These are phyloP conservation scores for Arothron firmamentum DNA, from an alignment of 2,113 vertebrate species.

Conservation along the genomic window DNA sequence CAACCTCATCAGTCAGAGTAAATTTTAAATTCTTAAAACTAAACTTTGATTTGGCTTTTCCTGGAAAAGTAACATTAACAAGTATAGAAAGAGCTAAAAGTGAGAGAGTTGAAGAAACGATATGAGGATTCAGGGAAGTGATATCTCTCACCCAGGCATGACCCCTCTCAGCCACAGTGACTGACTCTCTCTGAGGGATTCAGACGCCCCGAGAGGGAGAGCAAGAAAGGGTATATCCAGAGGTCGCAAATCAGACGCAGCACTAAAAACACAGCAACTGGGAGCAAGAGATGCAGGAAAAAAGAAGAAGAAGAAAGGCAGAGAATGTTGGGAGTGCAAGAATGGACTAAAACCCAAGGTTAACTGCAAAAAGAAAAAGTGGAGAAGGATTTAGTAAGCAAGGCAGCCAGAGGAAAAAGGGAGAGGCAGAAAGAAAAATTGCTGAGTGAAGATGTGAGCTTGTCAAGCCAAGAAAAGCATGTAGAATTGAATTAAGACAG, in stretches of 20 bases:
- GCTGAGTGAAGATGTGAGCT: conserved; percentile 33
- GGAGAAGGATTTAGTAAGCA: conserved; percentile 43
- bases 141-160: conserved; percentile 75
- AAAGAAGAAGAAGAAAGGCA: conserved; percentile 9
- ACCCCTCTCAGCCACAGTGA: conserved; percentile 62
- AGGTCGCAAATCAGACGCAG: conserved; percentile 70
- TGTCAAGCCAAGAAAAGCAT: conserved; percentile 69
- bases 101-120: background rate
- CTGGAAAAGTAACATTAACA: background rate
- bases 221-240: conserved; percentile 58
- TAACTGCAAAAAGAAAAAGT: conserved; percentile 18
- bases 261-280: conserved; percentile 51
- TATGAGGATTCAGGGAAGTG: conserved; percentile 54
- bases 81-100: background rate
- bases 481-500: conserved; percentile 71
- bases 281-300: conserved; percentile 33
- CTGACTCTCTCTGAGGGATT: conserved; percentile 58
- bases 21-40: background rate
- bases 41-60: background rate
- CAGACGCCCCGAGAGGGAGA: conserved; percentile 44
- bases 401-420: conserved; percentile 23
- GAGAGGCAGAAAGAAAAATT: conserved; percentile 31
- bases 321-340: conserved; percentile 20
- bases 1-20: background rate
- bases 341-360: conserved; percentile 7